Base-by-base conservation (phyloP, 1,140 invertebrate genomes). In the Saccostrea glomerata region DNA sequence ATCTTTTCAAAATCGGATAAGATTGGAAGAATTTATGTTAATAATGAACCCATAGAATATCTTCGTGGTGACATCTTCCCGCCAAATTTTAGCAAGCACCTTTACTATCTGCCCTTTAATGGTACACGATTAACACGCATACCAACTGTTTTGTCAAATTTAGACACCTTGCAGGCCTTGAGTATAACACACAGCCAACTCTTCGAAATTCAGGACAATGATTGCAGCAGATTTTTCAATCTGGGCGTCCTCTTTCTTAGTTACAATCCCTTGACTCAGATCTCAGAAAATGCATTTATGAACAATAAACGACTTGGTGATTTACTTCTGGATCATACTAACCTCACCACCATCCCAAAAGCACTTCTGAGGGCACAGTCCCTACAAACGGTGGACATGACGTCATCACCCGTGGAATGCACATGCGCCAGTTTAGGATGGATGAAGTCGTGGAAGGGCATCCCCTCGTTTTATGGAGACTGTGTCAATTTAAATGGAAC, bases 281-380 rank as follows among this genome's bases (percentile, higher is more conserved):
- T 77, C 9, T 77, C 70, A 12, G 70, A 77, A 77, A 77, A 77
- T 77, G 70, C 25, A 11, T 77, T 77, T 30, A 7, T 77, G 23
- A 77, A 77, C 70, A 77, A 77, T 77, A 77, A 77, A 77, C 70
- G 25, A 77, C 23, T 77, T 25, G 70, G 70, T 77, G 15, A 15
- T 25, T 11, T 77, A 12, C 25, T 36, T 30, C 11, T 77, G 30
- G 70, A 77, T 36, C 70, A 77, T 30, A 77, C 30, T 13, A 77
- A 77, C 11, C 9, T 77, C 23, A 77, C 70, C 7, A 15, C 70
- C 23, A 13, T 77, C 15, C 70, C 70, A 15, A 77, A 36, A 30
- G 70, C 70, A 30, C 30, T 40, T 30, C 11, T 17, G 70, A 77
- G 36, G 25, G 70, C 70, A 36, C 11, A 30, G 30, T 77, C 70